Percentiles rank a stretch among this genome's conserved stretches.
These are phyloP conservation scores for Crepidodera aurea DNA, from an alignment of 2,888 invertebrate genomes.

Conservation along the genomic window DNA sequence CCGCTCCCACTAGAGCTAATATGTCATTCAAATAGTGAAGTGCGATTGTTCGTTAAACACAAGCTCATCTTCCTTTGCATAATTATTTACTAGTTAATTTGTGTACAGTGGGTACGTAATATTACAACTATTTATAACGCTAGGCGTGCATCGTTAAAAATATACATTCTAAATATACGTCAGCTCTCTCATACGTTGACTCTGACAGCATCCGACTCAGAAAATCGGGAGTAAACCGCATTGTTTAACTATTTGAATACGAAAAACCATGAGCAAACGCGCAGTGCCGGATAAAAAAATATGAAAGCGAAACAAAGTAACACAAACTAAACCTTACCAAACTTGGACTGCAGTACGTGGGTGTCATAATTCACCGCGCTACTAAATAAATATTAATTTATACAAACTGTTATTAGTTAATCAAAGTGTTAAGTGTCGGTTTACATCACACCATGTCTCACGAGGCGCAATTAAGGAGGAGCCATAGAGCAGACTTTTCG, in stretches of 20 bases:
- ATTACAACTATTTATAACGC: slow-evolving; percentile 52
- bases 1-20: slow-evolving; percentile 36
- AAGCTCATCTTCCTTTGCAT: slow-evolving; percentile 42
- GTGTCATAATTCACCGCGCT: slow-evolving; percentile 32
- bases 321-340: slow-evolving; percentile 34
- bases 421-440: not conserved
- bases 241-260: slow-evolving; percentile 12
- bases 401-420: not conserved
- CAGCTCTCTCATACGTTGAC: slow-evolving; percentile 35
- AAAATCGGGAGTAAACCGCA: slow-evolving; percentile 4
- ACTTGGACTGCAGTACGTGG: slow-evolving; percentile 52
- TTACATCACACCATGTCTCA: slow-evolving; percentile 43
- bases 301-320: slow-evolving; percentile 35
- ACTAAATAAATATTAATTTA: slow-evolving; percentile 26
- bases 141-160: slow-evolving; percentile 52
- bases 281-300: slow-evolving; percentile 22
- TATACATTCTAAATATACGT: slow-evolving; percentile 55
- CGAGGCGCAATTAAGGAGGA: slow-evolving; percentile 52
- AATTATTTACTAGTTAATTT: slow-evolving; percentile 37
- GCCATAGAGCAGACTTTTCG: slow-evolving; percentile 64
- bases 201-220: slow-evolving; percentile 32
- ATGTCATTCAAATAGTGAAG: slow-evolving; percentile 33
- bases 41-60: slow-evolving; percentile 39
- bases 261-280: not conserved
- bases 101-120: slow-evolving; percentile 40